A percentile compares a stretch with the other conserved stretches of the same genome.
phyloP scores from a whole-genome alignment of 2,888 invertebrate species.

The Heliconius aoede region DNA sequence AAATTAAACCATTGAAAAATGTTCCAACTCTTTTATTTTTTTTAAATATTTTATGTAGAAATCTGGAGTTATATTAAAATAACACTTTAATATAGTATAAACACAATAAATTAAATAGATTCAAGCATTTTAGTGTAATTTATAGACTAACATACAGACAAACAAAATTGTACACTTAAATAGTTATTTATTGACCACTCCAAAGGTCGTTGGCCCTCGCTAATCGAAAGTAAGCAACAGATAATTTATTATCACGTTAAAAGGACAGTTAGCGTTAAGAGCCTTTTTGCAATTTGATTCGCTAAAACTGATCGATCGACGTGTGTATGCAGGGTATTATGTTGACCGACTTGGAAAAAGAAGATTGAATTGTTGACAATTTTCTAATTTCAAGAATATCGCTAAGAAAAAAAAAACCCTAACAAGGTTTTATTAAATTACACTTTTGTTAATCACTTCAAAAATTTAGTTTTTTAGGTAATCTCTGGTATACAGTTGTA shows the following conservation, averaged over 20 bases:
- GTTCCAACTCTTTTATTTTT: too few relatives aligned
- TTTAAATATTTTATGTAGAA: too few relatives aligned
- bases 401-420: neutral
- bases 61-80: too few relatives aligned
- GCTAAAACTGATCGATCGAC: constrained; percentile 11
- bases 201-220: neutral
- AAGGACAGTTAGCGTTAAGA: constrained; percentile 15
- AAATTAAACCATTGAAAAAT: too few relatives aligned
- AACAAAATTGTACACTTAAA: neutral
- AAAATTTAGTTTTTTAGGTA: too few relatives aligned
- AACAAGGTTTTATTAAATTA: too few relatives aligned
- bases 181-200: neutral
- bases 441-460: too few relatives aligned
- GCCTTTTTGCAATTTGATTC: constrained; percentile 17
- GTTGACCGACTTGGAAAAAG: neutral
- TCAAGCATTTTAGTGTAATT: too few relatives aligned
- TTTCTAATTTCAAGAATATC: neutral
- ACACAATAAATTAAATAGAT: too few relatives aligned
- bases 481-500: too few relatives aligned
- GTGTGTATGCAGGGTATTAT: neutral
- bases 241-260: constrained; percentile 23
- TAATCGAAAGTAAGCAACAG: constrained; percentile 24
- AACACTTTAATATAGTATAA: too few relatives aligned
- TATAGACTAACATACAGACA: neutral
- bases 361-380: neutral